phyloP scores from a whole-genome alignment of 2,797 vertebrate genomes.

The Chiropotes sagulatus region DNA sequence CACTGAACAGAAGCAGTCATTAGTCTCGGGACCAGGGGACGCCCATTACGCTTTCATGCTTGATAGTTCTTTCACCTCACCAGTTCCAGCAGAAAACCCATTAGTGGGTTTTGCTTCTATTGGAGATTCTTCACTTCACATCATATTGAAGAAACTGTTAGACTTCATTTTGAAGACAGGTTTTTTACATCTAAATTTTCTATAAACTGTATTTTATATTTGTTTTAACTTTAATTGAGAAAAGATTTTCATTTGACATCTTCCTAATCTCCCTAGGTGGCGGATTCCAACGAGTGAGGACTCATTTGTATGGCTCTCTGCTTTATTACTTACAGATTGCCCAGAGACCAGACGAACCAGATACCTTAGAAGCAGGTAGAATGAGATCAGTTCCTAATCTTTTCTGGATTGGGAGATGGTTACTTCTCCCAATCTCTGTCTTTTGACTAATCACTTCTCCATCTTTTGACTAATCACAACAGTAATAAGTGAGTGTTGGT shows the following conservation, averaged over 20 bases:
- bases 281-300: conserved; percentile 96
- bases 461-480: background rate
- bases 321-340: conserved; percentile 98
- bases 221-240: background rate
- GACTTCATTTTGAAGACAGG: conserved; percentile 98
- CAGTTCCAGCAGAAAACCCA: conserved; percentile 77
- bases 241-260: background rate
- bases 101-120: conserved; percentile 92
- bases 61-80: conserved; percentile 80
- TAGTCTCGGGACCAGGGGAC: conserved; percentile 82
- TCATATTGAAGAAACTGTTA: conserved; percentile 95
- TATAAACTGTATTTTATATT: conserved; percentile 13
- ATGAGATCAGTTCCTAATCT: background rate
- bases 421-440: background rate
- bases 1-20: conserved; percentile 94
- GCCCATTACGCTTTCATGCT: conserved; percentile 83
- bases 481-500: background rate
- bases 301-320: conserved; percentile 95
- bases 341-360: conserved; percentile 98
- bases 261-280: conserved; percentile 89
- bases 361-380: conserved; percentile 95
- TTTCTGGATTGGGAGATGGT: background rate
- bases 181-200: conserved; percentile 69
- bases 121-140: conserved; percentile 96
- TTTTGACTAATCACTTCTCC: background rate